A percentile compares a stretch with the other conserved stretches of the same genome.
phyloP scores from a whole-genome alignment of 2,888 invertebrate species.

The Caprella mutica region DNA sequence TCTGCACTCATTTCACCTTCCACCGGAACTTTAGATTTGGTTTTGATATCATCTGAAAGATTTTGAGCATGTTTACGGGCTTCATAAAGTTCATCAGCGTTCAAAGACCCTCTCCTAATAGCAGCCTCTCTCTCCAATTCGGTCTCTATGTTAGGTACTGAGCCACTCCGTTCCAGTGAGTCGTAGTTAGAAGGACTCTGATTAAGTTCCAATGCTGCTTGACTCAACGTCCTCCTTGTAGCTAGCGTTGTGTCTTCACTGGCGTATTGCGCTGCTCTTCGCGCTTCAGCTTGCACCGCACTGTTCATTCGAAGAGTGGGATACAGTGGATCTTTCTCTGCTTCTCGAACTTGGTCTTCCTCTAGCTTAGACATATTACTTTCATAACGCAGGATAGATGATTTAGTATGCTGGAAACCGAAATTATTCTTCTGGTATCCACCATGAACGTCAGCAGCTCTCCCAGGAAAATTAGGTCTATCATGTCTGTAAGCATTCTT shows the following conservation, averaged over 20 bases:
- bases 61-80: not conserved
- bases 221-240: slow-evolving; percentile 16
- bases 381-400: slow-evolving; percentile 32
- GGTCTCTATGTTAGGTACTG: slow-evolving; percentile 26
- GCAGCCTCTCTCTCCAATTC: slow-evolving; percentile 15
- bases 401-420: slow-evolving; percentile 31
- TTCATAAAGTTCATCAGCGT: slow-evolving; percentile 4
- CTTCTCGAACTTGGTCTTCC: slow-evolving; percentile 18
- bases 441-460: slow-evolving; percentile 11
- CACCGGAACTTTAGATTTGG: not conserved
- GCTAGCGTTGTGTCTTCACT: slow-evolving; percentile 9
- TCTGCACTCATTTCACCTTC: slow-evolving; percentile 17
- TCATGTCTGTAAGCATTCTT: slow-evolving; percentile 13
- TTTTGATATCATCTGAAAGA: slow-evolving; percentile 9
- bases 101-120: slow-evolving; percentile 4
- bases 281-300: slow-evolving; percentile 21
- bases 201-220: slow-evolving; percentile 17
- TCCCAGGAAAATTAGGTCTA: slow-evolving; percentile 13
- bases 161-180: slow-evolving; percentile 22
- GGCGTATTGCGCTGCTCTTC: slow-evolving; percentile 23
- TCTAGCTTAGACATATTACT: slow-evolving; percentile 28
- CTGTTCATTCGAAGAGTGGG: slow-evolving; percentile 17
- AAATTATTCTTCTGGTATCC: not conserved
- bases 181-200: slow-evolving; percentile 8
- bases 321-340: slow-evolving; percentile 16